These are phyloP conservation scores for Samia ricini DNA, from an alignment of 1,140 invertebrate species.

Conservation along the genomic window DNA sequence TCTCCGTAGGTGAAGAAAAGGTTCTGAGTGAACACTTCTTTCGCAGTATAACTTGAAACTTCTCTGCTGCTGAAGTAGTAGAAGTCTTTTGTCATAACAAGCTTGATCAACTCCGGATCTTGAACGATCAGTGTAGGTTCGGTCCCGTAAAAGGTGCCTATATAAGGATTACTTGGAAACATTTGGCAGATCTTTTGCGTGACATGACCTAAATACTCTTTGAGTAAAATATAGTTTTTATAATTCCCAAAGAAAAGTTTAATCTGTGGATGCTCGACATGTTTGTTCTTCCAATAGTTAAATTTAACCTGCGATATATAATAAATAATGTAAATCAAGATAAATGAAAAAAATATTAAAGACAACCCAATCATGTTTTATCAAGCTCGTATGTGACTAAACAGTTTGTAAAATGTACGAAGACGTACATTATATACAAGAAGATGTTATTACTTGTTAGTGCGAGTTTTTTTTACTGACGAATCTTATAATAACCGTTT, in stretches of 20 bases:
- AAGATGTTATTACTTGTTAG: neutral
- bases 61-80: slow-evolving; percentile 21
- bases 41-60: slow-evolving; percentile 5
- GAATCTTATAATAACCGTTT: neutral
- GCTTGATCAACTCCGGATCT: slow-evolving; percentile 21
- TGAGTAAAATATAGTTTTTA: slow-evolving; percentile 29
- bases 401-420: neutral
- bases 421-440: neutral
- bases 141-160: slow-evolving; percentile 21
- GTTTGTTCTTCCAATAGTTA: slow-evolving; percentile 47
- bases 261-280: slow-evolving; percentile 41
- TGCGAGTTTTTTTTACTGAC: neutral
- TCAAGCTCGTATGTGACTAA: neutral
- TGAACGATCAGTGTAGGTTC: slow-evolving; percentile 18
- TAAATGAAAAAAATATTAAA: neutral
- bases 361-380: neutral
- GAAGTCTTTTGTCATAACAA: slow-evolving; percentile 21
- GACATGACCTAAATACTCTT: slow-evolving; percentile 4
- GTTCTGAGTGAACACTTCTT: slow-evolving; percentile 5
- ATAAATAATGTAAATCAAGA: slow-evolving; percentile 5
- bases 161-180: slow-evolving; percentile 12
- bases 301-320: slow-evolving; percentile 20
- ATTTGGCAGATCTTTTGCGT: slow-evolving; percentile 10
- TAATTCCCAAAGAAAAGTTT: slow-evolving; percentile 48
- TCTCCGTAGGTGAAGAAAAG: slow-evolving; percentile 43